These are phyloP conservation scores for Tinamus major DNA, from an alignment of 2,797 vertebrate species.

Conservation along the genomic window DNA sequence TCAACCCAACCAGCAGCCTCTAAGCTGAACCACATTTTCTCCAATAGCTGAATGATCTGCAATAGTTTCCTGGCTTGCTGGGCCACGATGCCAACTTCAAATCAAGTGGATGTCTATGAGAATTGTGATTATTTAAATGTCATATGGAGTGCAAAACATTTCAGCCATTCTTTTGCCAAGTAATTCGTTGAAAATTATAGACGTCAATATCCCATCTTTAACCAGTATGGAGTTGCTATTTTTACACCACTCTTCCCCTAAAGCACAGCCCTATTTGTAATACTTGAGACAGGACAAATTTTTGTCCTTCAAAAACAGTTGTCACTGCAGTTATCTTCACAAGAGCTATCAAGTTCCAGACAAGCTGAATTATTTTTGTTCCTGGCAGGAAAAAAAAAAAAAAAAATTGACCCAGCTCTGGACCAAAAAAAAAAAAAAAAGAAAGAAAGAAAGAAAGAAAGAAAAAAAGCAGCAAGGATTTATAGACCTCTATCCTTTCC, in stretches of 20 bases:
- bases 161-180: conserved; percentile 14
- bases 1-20: neutral
- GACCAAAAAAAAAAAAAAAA: conserved; percentile 32
- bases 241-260: conserved; percentile 23
- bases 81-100: neutral
- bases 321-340: conserved; percentile 77
- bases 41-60: neutral
- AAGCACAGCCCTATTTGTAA: conserved; percentile 73
- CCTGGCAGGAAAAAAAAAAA: conserved; percentile 75
- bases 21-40: neutral
- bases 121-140: conserved; percentile 59
- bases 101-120: neutral
- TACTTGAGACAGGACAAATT: conserved; percentile 74
- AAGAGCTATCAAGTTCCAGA: conserved; percentile 80
- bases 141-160: neutral
- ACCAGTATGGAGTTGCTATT: conserved; percentile 41
- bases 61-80: neutral
- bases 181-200: conserved; percentile 68
- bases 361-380: conserved; percentile 79
- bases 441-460: neutral
- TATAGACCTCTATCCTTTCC: conserved; percentile 77
- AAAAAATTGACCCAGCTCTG: conserved; percentile 78
- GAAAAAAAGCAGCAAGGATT: conserved; percentile 69
- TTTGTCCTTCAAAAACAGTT: conserved; percentile 82
- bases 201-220: conserved; percentile 59